Evolutionary conservation across 2,888 invertebrate species (phyloP).

Genomic region (Didymodactylos carnosus): DNA sequence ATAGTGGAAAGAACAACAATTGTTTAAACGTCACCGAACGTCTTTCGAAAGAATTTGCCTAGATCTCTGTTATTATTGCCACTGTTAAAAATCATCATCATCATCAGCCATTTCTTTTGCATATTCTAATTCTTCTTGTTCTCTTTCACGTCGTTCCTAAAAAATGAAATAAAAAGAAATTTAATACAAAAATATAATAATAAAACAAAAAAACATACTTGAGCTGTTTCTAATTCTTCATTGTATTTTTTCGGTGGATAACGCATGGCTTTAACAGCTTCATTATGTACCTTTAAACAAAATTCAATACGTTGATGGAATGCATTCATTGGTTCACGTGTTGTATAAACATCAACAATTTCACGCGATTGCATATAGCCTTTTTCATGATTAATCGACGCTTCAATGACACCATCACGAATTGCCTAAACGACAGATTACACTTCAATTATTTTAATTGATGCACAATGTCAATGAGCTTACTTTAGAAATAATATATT

Average conservation of each 20-base stretch:
- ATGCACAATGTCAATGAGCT: neutral
- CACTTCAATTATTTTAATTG: neutral
- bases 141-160: constrained; percentile 17
- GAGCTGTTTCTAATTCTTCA: constrained; percentile 86
- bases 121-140: constrained; percentile 14
- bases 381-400: constrained; percentile 76
- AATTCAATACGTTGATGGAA: constrained; percentile 92
- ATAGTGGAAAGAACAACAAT: no score
- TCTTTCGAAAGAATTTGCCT: no score
- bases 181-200: constrained; percentile 18
- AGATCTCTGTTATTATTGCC: no score
- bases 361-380: constrained; percentile 94
- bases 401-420: constrained; percentile 92
- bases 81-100: constrained; percentile 12
- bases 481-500: constrained; percentile 85
- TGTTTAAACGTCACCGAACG: no score
- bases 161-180: constrained; percentile 21
- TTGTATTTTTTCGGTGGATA: constrained; percentile 97
- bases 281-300: constrained; percentile 89
- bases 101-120: constrained; percentile 15
- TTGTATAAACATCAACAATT: constrained; percentile 84
- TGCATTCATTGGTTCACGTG: constrained; percentile 77
- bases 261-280: constrained; percentile 91
- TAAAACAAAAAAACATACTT: constrained; percentile 34
- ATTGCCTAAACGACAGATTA: constrained; percentile 40